Conservation (phyloP, 2,113 vertebrate genomes). For the Apteryx owenii region DNA sequence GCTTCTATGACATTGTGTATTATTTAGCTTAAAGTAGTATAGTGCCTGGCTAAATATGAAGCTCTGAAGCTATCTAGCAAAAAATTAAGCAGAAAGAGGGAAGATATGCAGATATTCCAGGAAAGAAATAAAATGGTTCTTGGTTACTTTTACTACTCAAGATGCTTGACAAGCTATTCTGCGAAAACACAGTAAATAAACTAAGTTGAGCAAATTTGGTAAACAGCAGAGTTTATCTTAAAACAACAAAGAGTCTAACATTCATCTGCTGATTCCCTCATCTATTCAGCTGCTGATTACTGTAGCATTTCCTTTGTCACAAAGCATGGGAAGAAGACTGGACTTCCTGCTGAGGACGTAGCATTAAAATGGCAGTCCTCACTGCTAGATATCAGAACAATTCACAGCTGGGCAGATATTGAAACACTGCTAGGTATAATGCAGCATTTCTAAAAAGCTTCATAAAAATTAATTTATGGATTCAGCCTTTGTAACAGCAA, state of each 20-base stretch:
- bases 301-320: neutral
- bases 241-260: neutral
- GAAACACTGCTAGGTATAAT: neutral
- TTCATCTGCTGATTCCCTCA: neutral
- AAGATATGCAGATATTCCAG: neutral
- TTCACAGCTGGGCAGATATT: neutral
- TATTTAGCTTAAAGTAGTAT: neutral
- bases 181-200: neutral
- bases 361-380: neutral
- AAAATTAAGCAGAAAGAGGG: neutral
- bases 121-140: neutral
- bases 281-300: neutral
- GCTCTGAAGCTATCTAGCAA: neutral
- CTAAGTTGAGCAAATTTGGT: neutral
- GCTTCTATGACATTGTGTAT: neutral
- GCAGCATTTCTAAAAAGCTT: neutral
- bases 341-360: neutral
- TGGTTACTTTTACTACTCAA: neutral
- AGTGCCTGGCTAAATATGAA: neutral
- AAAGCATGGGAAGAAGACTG: neutral
- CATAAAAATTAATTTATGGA: fast-evolving
- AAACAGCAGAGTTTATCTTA: neutral
- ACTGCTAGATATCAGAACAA: neutral
- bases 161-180: neutral
- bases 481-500: neutral